Percentiles rank a stretch among this genome's conserved stretches.
Evolutionary conservation across 1,140 invertebrate species (phyloP).

Genomic region (Achroia grisella): DNA sequence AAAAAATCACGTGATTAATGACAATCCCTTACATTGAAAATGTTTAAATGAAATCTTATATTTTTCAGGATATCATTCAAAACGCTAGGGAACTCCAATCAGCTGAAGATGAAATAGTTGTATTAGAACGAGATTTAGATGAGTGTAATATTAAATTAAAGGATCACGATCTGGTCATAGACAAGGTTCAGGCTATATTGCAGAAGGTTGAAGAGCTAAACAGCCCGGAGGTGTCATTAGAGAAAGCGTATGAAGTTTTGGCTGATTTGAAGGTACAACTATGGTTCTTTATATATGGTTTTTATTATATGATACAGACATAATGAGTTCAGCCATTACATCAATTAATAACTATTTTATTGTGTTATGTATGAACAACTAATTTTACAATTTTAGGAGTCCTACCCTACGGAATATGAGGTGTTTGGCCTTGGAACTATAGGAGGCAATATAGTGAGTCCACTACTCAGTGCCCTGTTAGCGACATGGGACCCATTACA

Average conservation of each 20-base stretch:
- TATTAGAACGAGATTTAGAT: conserved; percentile 86
- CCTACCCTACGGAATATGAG: conserved; percentile 52
- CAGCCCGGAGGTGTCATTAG: conserved; percentile 78
- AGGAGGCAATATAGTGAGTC: conserved; percentile 38
- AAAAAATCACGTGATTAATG: too few relatives aligned
- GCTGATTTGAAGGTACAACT: conserved; percentile 78
- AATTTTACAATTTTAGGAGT: conserved; percentile 25
- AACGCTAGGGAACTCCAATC: conserved; percentile 87
- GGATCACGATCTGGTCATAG: conserved; percentile 84
- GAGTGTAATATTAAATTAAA: conserved; percentile 80
- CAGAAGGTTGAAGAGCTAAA: conserved; percentile 81
- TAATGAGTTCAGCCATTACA: too few relatives aligned
- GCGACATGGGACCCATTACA: conserved; percentile 52
- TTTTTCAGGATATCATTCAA: conserved; percentile 87
- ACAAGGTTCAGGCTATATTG: conserved; percentile 82
- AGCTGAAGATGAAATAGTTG: conserved; percentile 84
- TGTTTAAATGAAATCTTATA: too few relatives aligned
- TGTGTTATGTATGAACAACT: too few relatives aligned
- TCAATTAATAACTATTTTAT: too few relatives aligned
- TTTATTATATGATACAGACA: too few relatives aligned
- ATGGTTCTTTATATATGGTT: conserved; percentile 5
- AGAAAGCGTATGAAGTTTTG: conserved; percentile 84
- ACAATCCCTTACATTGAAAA: too few relatives aligned
- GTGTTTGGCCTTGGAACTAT: conserved; percentile 51
- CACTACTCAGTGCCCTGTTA: conserved; percentile 35